These are phyloP conservation scores for Ptychobarbus kaznakovi DNA, from an alignment of 2,797 vertebrate genomes.

Conservation along the genomic window DNA sequence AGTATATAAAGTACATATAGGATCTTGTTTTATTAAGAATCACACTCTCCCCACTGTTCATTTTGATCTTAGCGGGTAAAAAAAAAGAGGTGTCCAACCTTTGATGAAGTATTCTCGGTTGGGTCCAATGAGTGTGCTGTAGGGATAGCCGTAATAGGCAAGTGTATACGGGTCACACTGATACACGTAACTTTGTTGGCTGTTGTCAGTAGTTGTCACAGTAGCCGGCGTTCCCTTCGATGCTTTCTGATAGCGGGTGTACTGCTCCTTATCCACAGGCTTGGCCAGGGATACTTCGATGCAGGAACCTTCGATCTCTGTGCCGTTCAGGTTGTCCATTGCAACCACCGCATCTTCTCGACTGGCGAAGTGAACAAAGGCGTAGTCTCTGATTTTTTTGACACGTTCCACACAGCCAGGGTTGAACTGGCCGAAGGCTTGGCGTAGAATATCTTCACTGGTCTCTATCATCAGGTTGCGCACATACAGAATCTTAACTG, in stretches of 20 bases:
- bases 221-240: conserved; percentile 85
- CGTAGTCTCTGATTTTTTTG: conserved; percentile 98
- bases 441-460: conserved; percentile 90
- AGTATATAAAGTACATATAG: background rate
- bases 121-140: conserved; percentile 96
- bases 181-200: conserved; percentile 91
- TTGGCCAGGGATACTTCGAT: conserved; percentile 98
- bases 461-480: conserved; percentile 99
- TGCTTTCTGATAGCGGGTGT: conserved; percentile 97
- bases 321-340: conserved; percentile 95
- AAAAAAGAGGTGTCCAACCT: conserved; percentile 83
- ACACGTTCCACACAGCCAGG: conserved; percentile 95
- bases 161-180: conserved; percentile 96
- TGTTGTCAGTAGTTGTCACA: conserved; percentile 72
- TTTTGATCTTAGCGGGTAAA: conserved; percentile 8
- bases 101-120: conserved; percentile 99
- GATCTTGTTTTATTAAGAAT: conserved; percentile 15
- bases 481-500: conserved; percentile 98
- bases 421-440: conserved; percentile 95
- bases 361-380: conserved; percentile 95
- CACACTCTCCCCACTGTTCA: background rate
- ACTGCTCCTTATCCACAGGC: conserved; percentile 98
- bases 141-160: conserved; percentile 96
- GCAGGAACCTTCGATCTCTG: conserved; percentile 94
- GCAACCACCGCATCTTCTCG: conserved; percentile 94